phyloP scores from a whole-genome alignment of 35 echinoderm and acorn worm genomes.

The Heliocidaris erythrogramma region DNA sequence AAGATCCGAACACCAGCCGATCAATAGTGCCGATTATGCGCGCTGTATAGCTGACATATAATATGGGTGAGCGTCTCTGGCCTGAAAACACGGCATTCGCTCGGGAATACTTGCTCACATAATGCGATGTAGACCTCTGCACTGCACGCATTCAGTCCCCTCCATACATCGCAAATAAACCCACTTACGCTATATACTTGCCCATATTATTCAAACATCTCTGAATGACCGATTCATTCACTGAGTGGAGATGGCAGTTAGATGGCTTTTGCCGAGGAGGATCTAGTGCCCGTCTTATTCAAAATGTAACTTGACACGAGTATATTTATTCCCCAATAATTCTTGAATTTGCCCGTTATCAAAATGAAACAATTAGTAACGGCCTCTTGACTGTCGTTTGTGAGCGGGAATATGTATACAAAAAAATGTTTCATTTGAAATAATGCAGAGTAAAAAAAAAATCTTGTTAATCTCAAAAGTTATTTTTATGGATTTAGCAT shows the following conservation, averaged over 20 bases:
- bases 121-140: neutral
- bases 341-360: too few species aligned
- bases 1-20: conserved; percentile 6
- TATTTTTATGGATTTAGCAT: too few species aligned
- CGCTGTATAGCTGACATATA: neutral
- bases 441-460: too few species aligned
- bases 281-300: too few species aligned
- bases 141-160: neutral
- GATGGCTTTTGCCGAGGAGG: too few species aligned
- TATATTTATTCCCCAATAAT: too few species aligned
- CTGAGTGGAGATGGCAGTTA: neutral
- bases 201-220: neutral
- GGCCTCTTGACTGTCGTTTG: too few species aligned
- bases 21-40: conserved; percentile 26
- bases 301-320: too few species aligned
- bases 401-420: too few species aligned
- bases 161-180: neutral
- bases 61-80: neutral
- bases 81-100: neutral
- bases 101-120: neutral
- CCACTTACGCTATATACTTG: neutral
- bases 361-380: too few species aligned
- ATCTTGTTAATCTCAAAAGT: too few species aligned
- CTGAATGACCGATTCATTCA: neutral
- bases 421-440: too few species aligned